Base-by-base conservation (phyloP, 2,113 vertebrate genomes). In the Coptodon rendalli region DNA sequence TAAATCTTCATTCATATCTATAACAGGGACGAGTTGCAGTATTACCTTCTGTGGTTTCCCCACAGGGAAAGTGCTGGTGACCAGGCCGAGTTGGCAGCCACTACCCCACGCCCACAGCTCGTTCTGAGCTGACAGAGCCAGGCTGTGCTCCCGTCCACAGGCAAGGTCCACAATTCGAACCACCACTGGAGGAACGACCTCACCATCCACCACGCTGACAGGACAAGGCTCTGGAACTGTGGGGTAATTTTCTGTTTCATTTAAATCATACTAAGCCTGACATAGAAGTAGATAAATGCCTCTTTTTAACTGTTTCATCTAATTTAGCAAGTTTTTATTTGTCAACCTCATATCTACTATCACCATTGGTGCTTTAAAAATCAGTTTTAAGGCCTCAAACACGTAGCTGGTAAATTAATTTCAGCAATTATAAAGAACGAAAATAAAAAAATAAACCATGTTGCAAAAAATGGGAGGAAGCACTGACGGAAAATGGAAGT, bases 91-190 rank as follows among this genome's bases (percentile, higher is more conserved):
- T 91, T 99, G 99, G 93, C 98, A 99, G 86, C 98, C 99, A 0
- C 97, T 98, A 59, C 99, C 98, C 99, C 99, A 99, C 3, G 98
- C 97, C 99, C 99, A 99, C 88, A 99, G 97, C 93, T 99, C 98
- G 5, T 97, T 96, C 93, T 96, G 97, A 45, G 96, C 93, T 0
- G 98, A 99, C 29, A 99, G 89, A 0, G 98, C 99, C 94, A 99
- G 94, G 0, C 97, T 99, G 92, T 99, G 98, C 19, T 98, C 97
- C 82, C 97, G 97, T 17, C 99, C 99, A 54, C 98, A 99, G 4
- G 97, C 97, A 84, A 99, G 94, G 80, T 98, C 97, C 91, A 97
- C 84, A 82, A 98, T 93, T 85, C 96, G 93, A 22, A 98, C 97
- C 6, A 94, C 92, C 48, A 96, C 86, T 4, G 97, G 95, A 48